phyloP scores from a whole-genome alignment of 2,888 invertebrate genomes.

The Cheilosia variabilis region DNA sequence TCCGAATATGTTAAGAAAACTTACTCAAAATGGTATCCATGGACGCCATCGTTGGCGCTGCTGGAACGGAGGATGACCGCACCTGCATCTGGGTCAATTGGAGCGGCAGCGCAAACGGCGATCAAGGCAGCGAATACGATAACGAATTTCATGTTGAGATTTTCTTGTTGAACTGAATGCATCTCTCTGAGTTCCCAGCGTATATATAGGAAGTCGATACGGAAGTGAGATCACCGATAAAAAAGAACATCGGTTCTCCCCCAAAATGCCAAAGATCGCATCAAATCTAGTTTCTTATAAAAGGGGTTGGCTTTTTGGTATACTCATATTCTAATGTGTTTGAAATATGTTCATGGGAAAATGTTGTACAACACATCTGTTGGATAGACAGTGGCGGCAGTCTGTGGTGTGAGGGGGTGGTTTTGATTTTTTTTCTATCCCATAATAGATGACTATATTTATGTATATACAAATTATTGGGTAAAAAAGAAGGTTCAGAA shows the following conservation, averaged over 20 bases:
- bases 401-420: not conserved
- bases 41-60: conserved; percentile 53
- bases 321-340: conserved; percentile 3
- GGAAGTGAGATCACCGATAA: conserved; percentile 28
- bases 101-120: conserved; percentile 78
- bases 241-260: not conserved
- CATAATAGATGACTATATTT: too few relatives aligned
- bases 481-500: too few relatives aligned
- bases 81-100: conserved; percentile 79
- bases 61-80: conserved; percentile 84
- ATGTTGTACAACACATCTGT: not conserved
- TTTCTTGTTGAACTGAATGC: conserved; percentile 47
- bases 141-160: conserved; percentile 81
- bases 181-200: not conserved
- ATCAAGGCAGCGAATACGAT: conserved; percentile 80
- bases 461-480: too few relatives aligned
- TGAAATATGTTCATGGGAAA: not conserved
- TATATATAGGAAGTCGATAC: conserved; percentile 59
- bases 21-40: conserved; percentile 52
- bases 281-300: conserved; percentile 10
- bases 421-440: not conserved
- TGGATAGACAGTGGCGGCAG: not conserved
- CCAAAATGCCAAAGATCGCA: conserved; percentile 38
- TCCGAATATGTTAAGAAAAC: not conserved
- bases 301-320: conserved; percentile 3